Percentiles rank a stretch among this genome's conserved stretches.
Conservation (phyloP, 2,888 invertebrate genomes). For the Pyrrhia umbra region DNA sequence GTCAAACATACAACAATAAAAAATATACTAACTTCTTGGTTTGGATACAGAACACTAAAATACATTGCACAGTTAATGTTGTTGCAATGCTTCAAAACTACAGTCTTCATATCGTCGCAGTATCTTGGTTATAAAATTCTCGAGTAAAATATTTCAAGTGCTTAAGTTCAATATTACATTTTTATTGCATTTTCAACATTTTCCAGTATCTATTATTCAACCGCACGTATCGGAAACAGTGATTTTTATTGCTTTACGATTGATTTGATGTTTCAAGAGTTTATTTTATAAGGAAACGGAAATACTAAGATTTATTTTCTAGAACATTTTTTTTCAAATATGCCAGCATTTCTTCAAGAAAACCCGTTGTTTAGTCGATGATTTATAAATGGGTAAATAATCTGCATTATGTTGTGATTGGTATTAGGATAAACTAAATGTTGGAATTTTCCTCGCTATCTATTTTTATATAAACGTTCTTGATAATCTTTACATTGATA, state of each 20-base stretch:
- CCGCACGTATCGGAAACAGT: conserved; percentile 52
- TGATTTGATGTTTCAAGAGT: conserved; percentile 42
- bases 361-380: too few relatives aligned
- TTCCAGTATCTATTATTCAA: conserved; percentile 64
- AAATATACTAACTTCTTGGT: neutral
- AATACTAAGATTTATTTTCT: too few relatives aligned
- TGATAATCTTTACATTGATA: too few relatives aligned
- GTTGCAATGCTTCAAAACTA: conserved; percentile 26
- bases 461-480: too few relatives aligned
- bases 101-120: conserved; percentile 21
- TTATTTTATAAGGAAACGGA: neutral
- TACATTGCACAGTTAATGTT: neutral
- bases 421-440: too few relatives aligned
- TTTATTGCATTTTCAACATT: conserved; percentile 74
- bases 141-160: conserved; percentile 78
- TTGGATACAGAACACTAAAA: neutral
- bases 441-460: too few relatives aligned
- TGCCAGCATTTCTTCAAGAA: too few relatives aligned
- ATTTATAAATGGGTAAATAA: too few relatives aligned
- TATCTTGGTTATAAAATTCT: conserved; percentile 60
- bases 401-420: too few relatives aligned
- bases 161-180: conserved; percentile 85
- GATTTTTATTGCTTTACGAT: conserved; percentile 59
- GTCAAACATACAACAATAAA: too few relatives aligned
- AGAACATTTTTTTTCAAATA: too few relatives aligned